phyloP scores from a whole-genome alignment of 2,797 vertebrate genomes.

The Eulemur mongoz region DNA sequence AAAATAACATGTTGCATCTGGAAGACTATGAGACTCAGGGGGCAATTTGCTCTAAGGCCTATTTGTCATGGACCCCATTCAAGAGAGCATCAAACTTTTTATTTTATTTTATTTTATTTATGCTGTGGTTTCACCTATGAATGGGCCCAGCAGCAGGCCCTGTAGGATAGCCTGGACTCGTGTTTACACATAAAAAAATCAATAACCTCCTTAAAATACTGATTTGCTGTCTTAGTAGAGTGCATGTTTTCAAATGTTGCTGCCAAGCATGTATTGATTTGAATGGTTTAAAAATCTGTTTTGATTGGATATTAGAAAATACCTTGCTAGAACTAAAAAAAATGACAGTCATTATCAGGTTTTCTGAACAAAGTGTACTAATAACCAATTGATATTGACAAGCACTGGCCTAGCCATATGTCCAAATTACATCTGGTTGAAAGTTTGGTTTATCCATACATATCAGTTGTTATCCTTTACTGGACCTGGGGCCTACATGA shows the following conservation, averaged over 20 bases:
- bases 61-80: not conserved
- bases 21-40: not conserved
- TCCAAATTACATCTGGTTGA: not conserved
- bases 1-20: not conserved
- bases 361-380: not conserved
- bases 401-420: not conserved
- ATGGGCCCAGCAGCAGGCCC: not conserved
- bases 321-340: not conserved
- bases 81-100: not conserved
- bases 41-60: not conserved
- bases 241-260: not conserved
- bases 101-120: not conserved
- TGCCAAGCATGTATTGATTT: not conserved
- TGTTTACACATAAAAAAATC: not conserved
- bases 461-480: not conserved
- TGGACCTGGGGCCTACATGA: not conserved
- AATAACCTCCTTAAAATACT: not conserved
- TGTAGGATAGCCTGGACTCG: not conserved
- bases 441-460: not conserved
- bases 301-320: not conserved
- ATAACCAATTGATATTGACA: not conserved
- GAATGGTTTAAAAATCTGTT: not conserved
- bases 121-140: not conserved
- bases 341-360: not conserved
- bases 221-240: not conserved